Evolutionary conservation across 2,113 vertebrate species (phyloP), one percentile per base, ranked within the genome.

Genomic region (Lampris incognitus): DNA sequence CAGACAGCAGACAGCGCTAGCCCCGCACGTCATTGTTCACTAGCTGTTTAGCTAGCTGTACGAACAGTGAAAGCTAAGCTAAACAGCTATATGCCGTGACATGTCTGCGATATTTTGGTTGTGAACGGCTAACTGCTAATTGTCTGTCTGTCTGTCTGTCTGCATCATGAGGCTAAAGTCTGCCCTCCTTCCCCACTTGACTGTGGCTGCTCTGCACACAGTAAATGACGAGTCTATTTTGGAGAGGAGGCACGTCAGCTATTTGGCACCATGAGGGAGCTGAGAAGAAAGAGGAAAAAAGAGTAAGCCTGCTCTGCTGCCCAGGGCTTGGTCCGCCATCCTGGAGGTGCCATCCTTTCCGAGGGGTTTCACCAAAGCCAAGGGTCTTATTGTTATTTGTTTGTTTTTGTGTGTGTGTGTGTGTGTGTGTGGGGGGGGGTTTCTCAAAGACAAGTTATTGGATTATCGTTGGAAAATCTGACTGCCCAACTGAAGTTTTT

Each of bases 211-310:
- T 81, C 89, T 94, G 93, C 91, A 76, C 81, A 85, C 40, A 70
- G 89, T 93, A 94, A 95, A 91, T 94, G 95, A 95, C 95, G 95
- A 85, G 89, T 95, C 96, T 98, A 98, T 98, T 98, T 97, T 97
- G 86, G 95, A 96, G 85, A 90, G 87, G 92, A 93, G 93, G 93
- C 90, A 92, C 83, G 93, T 92, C 91, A 93, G 92, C 89, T 87
- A 85, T 93, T 86, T 91, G 91, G 85, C 94, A 94, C 91, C 86
- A 84, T 81, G 88, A 87, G 88, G 85, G 76, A 76, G 74, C 49
- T 57, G 81, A 86, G 84, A 85, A 89, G 91, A 92, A 91, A 90
- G 90, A 89, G 91, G 91, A 91, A 90, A 89, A 86, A 86, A 78
- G 87, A 85, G 85, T 76, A 85, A 81, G 90, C 82, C 75, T 82